A percentile compares a stretch with the other conserved stretches of the same genome.
phyloP scores from a whole-genome alignment of 2,797 vertebrate species.

The Xenops minutus region DNA sequence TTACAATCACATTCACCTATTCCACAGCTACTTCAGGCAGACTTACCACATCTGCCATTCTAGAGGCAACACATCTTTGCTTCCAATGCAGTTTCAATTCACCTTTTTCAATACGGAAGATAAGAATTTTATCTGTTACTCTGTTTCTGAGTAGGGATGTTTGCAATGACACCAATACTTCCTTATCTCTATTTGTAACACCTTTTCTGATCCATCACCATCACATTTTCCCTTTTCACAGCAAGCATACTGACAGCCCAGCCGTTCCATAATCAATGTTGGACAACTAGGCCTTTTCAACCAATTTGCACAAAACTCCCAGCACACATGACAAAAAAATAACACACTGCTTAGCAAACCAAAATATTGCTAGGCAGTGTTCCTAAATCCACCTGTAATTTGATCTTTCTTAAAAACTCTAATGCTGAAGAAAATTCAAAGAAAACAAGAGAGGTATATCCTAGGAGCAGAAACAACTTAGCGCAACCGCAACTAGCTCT shows the following conservation, averaged over 20 bases:
- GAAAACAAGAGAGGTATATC: neutral
- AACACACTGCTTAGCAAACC: neutral
- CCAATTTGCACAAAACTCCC: neutral
- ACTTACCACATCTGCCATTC: neutral
- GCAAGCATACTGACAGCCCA: neutral
- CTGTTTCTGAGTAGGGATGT: neutral
- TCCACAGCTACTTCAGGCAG: neutral
- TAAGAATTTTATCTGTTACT: neutral
- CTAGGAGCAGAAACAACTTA: neutral
- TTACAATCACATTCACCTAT: neutral
- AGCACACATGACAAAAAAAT: neutral
- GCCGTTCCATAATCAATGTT: neutral
- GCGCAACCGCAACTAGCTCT: neutral
- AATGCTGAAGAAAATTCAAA: neutral
- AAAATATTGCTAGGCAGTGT: accelerated
- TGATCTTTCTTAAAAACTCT: neutral
- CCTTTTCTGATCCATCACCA: neutral
- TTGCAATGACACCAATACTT: neutral
- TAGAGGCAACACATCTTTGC: neutral
- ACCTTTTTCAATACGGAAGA: neutral
- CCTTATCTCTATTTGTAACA: neutral
- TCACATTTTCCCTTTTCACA: neutral
- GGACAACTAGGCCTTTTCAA: neutral
- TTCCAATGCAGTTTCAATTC: neutral
- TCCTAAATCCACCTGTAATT: neutral